A percentile compares a stretch with the other conserved stretches of the same genome.
These are phyloP conservation scores for Drosophila takahashii DNA, from an alignment of 1,140 invertebrate species.

Conservation along the genomic window DNA sequence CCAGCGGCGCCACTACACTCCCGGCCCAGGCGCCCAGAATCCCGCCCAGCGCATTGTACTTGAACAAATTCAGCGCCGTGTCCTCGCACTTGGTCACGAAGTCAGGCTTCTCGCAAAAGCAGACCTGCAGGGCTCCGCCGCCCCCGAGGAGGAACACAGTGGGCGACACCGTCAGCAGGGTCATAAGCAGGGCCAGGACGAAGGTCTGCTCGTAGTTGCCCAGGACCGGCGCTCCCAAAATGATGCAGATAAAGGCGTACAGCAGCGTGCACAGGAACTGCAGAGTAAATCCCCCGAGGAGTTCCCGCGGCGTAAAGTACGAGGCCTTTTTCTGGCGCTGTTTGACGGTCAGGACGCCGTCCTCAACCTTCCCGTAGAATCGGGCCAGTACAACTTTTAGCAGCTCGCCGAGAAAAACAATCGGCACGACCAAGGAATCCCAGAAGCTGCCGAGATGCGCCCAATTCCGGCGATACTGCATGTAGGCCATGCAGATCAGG, in stretches of 20 bases:
- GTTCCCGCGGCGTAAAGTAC: constrained; percentile 69
- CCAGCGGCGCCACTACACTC: constrained; percentile 91
- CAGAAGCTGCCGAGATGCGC: constrained; percentile 76
- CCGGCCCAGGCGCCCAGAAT: constrained; percentile 92
- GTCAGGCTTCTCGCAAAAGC: constrained; percentile 82
- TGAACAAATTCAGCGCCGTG: constrained; percentile 80
- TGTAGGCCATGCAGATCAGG: constrained; percentile 81
- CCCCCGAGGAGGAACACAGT: constrained; percentile 78
- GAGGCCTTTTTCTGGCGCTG: constrained; percentile 75
- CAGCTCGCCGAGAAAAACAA: constrained; percentile 77
- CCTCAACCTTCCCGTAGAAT: constrained; percentile 71
- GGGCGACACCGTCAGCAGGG: constrained; percentile 76
- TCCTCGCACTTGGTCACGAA: constrained; percentile 79
- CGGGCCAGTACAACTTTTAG: constrained; percentile 74
- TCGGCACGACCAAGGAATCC: constrained; percentile 83
- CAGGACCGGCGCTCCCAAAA: constrained; percentile 80
- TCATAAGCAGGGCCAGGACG: constrained; percentile 76
- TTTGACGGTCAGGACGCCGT: constrained; percentile 62
- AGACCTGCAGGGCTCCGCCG: constrained; percentile 76
- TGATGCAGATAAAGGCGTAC: constrained; percentile 81
- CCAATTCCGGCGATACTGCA: constrained; percentile 80
- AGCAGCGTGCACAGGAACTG: constrained; percentile 78
- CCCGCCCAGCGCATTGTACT: constrained; percentile 86
- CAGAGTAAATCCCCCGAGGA: constrained; percentile 68
- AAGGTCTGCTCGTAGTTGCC: constrained; percentile 83